These are phyloP conservation scores for Euleptes europaea DNA, from an alignment of 2,113 vertebrate species.

Conservation along the genomic window DNA sequence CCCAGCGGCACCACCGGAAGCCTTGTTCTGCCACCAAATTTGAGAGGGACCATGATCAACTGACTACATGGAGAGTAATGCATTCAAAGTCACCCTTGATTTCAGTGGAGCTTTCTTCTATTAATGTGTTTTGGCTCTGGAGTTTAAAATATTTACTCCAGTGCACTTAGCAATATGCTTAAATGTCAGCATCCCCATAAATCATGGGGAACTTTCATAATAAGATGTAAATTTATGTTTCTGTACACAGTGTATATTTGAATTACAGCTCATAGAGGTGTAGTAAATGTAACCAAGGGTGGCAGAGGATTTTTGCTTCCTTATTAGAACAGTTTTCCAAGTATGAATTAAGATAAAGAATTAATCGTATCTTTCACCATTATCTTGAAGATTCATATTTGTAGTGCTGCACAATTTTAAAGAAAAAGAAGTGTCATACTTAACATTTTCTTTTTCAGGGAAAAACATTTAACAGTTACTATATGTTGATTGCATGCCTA, in stretches of 20 bases:
- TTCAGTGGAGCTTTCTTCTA: background rate
- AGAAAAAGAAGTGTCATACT: background rate
- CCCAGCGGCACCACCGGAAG: too few relatives aligned
- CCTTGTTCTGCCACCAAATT: background rate
- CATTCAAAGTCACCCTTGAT: background rate
- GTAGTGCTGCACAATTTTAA: background rate
- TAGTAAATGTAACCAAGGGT: background rate
- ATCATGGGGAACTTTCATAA: constrained; percentile 1
- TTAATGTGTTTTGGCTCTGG: background rate
- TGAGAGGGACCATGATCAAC: background rate
- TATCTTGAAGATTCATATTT: constrained; percentile 17
- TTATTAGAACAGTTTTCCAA: background rate
- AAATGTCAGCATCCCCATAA: constrained; percentile 13
- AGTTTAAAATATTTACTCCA: background rate
- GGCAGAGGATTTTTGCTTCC: background rate
- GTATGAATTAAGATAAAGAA: background rate
- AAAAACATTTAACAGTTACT: background rate
- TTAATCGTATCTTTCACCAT: constrained; percentile 9
- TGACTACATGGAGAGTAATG: background rate
- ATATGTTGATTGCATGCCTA: background rate
- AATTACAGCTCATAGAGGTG: constrained; percentile 26
- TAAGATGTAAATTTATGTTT: constrained; percentile 8
- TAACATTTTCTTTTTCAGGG: background rate
- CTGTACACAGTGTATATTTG: background rate
- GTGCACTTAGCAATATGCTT: background rate